Base-by-base conservation (phyloP, 2,113 vertebrate genomes). In the Chamaea fasciata region DNA sequence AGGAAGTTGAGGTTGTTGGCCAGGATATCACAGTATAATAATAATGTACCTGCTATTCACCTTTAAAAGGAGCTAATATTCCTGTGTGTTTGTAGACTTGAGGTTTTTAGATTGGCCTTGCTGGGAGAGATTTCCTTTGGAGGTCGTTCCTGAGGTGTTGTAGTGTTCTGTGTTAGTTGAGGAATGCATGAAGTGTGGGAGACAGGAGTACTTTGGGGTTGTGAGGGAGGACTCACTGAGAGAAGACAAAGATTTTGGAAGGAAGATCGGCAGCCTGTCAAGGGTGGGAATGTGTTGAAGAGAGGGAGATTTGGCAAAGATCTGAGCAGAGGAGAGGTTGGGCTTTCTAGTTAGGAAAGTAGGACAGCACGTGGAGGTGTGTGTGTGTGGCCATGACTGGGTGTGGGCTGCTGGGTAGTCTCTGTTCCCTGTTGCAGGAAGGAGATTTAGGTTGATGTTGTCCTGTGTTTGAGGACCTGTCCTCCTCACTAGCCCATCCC, bases 311-410 rank as follows among this genome's bases (percentile, higher is more conserved):
- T 88, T 67, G 70, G n/a, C 14, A 21, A 70, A 78, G 52, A 27
- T 21, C 15, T 35, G 35, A 21, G 53, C 0, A 0, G 37, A 15
- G 33, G 31, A 73, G 57, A 49, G 57, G 24, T 6, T 82, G 70
- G 33, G 22, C 27, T 68, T 85, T 60, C 11, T 17, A 14, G 26
- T 59, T 76, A 4, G 20, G 60, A 53, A 92, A 80, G 35, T 47
- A 88, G 94, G 91, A 16, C 57, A 59, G 28, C 4, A 1, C 0
- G 4, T 56, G 67, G 52, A 71, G 47, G 37, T 18, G 65, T 39
- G 42, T 39, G 42, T 1, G 3, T 9, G n/a, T 52, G 41, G 35
- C 0, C 2, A 13, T 50, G 67, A 23, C 9, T 74, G 81, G 56
- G 79, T 50, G 56, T 50, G 52, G 77, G 28, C 57, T 71, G 33